Evolutionary conservation across 1,140 invertebrate genomes (phyloP), one percentile per base, ranked within the genome.

Genomic region (Drosophila nannoptera): DNA sequence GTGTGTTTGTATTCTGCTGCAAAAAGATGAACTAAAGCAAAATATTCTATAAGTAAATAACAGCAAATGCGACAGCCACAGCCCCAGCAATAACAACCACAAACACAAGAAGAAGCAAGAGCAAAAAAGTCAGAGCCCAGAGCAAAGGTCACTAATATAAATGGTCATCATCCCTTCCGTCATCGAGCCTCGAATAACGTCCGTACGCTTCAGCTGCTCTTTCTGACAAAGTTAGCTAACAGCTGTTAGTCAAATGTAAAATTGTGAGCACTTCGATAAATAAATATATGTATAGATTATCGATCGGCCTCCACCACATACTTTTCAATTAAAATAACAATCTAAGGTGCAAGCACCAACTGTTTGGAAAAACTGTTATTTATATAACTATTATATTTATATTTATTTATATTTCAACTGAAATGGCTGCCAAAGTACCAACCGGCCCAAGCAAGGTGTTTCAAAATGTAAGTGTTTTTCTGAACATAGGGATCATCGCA

Each of bases 341-440:
- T 16, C 7, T 8, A 22, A 40, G 42, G 31, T 32, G 53, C 22
- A 42, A 56, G 42, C 38, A 35, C 68, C 78, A 81, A 83, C 78
- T 82, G 78, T 82, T 82, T 72, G 38, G 45, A 68, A 83, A 82
- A 71, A 32, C 40, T 45, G 29, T 53, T 60, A 75, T 63, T 67
- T 67, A 73, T 84, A n/a, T n/a, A n/a, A n/a, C n/a, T n/a, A n/a
- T n/a, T 73, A 54, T 69, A 78, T 61, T 48, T 61, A 84, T 63
- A 2, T n/a, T 16, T n/a, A 38, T 7, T n/a, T n/a, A 22, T 69
- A 78, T 59, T 38, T 9, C 16, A 16, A 6, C 5, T 38, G 66
- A 61, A 73, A 88, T 88, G 87, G 87, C 87, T 46, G 77, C 87
- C n/a, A 88, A 88, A 75, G 87, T 88, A 40, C 77, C 87, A 32